Base-by-base conservation (phyloP, 1,140 invertebrate species). In the Philopotamus ludificatus region DNA sequence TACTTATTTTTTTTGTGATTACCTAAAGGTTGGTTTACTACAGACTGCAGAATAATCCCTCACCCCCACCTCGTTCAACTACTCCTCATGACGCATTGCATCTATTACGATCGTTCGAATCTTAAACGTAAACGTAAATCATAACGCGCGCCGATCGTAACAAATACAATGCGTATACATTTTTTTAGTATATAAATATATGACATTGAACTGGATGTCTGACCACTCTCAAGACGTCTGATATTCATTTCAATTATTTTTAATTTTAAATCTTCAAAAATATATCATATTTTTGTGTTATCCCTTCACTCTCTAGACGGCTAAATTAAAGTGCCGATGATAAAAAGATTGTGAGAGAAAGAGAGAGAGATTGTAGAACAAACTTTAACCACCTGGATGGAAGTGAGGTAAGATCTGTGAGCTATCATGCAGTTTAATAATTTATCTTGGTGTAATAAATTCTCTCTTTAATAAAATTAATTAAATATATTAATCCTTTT, bases 281-380 rank as follows among this genome's bases (percentile, higher is more conserved):
- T 64, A 63, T 65, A 70, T 70, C 68, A 70, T 66, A 55, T 66
- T 66, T 81, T 81, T 81, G 79, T 81, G 79, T 81, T 81, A 75
- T 81, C 79, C 80, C 78, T 81, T 81, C 79, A 80, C 80, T 80
- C 80, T 81, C 80, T 81, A 81, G 80, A 81, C 80, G 80, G 80
- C 79, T 77, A 81, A 79, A 71, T 81, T 81, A 81, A 79, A 73
- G 80, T 81, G 80, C 80, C 80, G 79, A 80, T 81, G 77, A 79
- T 65, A 69, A 65, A 70, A 70, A 78, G 77, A 76, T 72, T 73
- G 77, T 80, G 76, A 79, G 77, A 80, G 75, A n/a, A n/a, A 79
- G 77, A 79, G 77, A 79, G 76, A 78, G 65, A 64, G 65, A 67
- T 70, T 79, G 79, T 81, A 81, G 79, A 80, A 79, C 75, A 75